Evolutionary conservation across 2,113 vertebrate genomes (phyloP).

Genomic region (Syngnathus typhle): DNA sequence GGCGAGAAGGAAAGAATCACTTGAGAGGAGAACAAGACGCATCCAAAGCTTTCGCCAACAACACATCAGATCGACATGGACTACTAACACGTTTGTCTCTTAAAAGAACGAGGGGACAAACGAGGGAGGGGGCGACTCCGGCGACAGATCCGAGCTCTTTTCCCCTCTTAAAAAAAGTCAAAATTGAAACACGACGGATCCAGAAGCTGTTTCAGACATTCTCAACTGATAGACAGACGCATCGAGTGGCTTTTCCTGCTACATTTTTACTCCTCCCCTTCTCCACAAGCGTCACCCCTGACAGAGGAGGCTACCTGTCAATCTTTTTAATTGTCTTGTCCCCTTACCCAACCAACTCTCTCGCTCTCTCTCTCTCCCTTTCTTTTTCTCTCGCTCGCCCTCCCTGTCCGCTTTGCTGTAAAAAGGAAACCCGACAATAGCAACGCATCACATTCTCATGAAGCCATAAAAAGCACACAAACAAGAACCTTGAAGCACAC

Average conservation of each 20-base stretch:
- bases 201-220: conserved; percentile 97
- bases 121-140: conserved; percentile 68
- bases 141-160: conserved; percentile 78
- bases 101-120: conserved; percentile 44
- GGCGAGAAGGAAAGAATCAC: conserved; percentile 64
- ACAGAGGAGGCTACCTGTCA: conserved; percentile 99
- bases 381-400: conserved; percentile 74
- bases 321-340: conserved; percentile 98
- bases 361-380: conserved; percentile 87
- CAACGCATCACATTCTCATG: not conserved
- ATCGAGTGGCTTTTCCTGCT: conserved; percentile 98
- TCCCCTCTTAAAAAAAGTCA: conserved; percentile 28
- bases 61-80: conserved; percentile 76
- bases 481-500: not conserved
- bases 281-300: conserved; percentile 96
- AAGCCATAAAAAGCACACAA: conserved; percentile 1
- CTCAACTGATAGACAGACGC: conserved; percentile 99
- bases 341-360: conserved; percentile 14
- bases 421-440: conserved; percentile 2
- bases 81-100: conserved; percentile 67
- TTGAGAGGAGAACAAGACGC: conserved; percentile 66
- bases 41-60: conserved; percentile 71
- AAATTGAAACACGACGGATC: conserved; percentile 84
- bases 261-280: conserved; percentile 97
- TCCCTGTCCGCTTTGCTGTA: conserved; percentile 61